Conservation (phyloP, 2,797 vertebrate species). For the Oreonectes daqikongensis region DNA sequence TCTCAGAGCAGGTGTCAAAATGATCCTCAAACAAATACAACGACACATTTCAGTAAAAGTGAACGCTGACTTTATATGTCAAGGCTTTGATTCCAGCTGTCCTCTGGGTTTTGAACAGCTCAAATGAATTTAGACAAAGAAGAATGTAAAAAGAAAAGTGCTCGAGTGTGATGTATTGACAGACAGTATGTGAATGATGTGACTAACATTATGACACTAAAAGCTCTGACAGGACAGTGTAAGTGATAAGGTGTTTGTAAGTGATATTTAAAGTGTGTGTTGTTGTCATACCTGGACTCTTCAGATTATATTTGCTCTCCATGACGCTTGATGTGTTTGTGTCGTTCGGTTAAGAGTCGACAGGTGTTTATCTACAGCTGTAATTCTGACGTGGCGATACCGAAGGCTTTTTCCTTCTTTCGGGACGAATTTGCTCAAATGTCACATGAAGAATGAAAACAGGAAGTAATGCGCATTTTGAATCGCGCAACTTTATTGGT, state of each 20-base stretch:
- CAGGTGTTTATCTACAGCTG: slow-evolving; percentile 37
- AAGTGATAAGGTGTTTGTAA: neutral
- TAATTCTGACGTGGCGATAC: slow-evolving; percentile 34
- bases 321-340: slow-evolving; percentile 55
- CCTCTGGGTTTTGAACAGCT: too few species aligned
- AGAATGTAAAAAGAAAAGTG: neutral
- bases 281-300: slow-evolving; percentile 76
- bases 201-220: neutral
- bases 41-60: too few species aligned
- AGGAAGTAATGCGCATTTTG: slow-evolving; percentile 29
- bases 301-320: slow-evolving; percentile 81
- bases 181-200: too few species aligned
- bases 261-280: neutral
- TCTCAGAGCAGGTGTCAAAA: too few species aligned
- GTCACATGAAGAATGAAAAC: slow-evolving; percentile 40
- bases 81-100: too few species aligned
- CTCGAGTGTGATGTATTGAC: neutral
- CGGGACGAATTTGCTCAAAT: slow-evolving; percentile 13
- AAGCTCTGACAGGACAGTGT: neutral
- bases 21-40: too few species aligned
- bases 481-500: slow-evolving; percentile 29
- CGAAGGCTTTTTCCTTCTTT: neutral
- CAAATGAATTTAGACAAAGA: neutral
- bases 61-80: too few species aligned
- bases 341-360: neutral